These are phyloP conservation scores for Bembecia ichneumoniformis DNA, from an alignment of 2,888 invertebrate genomes.

Conservation along the genomic window DNA sequence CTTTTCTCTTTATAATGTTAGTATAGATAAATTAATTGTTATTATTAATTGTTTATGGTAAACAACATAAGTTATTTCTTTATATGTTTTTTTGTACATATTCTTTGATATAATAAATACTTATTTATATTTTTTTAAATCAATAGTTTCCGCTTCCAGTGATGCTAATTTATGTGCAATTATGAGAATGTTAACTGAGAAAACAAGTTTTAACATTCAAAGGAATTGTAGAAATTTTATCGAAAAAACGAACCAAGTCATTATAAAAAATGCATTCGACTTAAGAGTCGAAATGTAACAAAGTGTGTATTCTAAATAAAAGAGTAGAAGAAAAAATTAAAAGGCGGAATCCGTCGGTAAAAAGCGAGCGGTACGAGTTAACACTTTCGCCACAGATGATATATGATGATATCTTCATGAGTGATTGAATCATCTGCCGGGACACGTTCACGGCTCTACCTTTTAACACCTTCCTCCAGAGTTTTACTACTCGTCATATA, in stretches of 20 bases:
- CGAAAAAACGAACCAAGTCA: neutral
- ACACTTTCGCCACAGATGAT: slow-evolving; percentile 66
- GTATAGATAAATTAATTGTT: too few species aligned
- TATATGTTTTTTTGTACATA: too few species aligned
- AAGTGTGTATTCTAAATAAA: slow-evolving; percentile 43
- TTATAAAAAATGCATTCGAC: slow-evolving; percentile 9
- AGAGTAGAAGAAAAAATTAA: slow-evolving; percentile 32
- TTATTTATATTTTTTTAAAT: slow-evolving; percentile 25
- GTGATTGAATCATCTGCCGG: slow-evolving; percentile 67
- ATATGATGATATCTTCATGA: slow-evolving; percentile 66
- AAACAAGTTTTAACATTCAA: neutral
- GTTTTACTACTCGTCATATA: slow-evolving; percentile 66
- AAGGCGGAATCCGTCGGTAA: slow-evolving; percentile 41
- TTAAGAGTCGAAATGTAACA: slow-evolving; percentile 31
- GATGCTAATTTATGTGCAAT: slow-evolving; percentile 25
- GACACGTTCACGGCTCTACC: slow-evolving; percentile 60
- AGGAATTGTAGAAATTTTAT: neutral
- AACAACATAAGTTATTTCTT: too few species aligned
- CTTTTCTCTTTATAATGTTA: too few species aligned
- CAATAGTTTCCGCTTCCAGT: slow-evolving; percentile 23
- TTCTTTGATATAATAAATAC: too few species aligned
- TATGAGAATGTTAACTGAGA: slow-evolving; percentile 8
- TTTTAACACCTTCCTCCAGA: slow-evolving; percentile 69
- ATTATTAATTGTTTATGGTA: too few species aligned
- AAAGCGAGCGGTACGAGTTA: slow-evolving; percentile 35